Evolutionary conservation across 2,888 invertebrate genomes (phyloP).

Genomic region (Thecophora atra): DNA sequence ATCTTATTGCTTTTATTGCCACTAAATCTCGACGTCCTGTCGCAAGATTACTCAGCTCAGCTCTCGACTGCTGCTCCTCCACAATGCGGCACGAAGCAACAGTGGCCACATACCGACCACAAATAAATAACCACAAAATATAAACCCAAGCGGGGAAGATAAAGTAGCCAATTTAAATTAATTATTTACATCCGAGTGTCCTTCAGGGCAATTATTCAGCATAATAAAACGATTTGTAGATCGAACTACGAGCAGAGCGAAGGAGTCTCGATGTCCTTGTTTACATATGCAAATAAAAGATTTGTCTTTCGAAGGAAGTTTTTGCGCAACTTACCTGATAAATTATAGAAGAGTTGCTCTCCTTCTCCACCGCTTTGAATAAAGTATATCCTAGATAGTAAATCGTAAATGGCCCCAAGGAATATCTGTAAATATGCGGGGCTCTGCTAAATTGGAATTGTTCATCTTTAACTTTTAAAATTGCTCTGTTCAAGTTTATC

Average conservation of each 20-base stretch:
- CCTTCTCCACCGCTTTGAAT: no score
- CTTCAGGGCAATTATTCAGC: constrained; percentile 48
- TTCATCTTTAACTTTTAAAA: no score
- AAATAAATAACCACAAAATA: constrained; percentile 38
- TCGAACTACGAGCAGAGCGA: constrained; percentile 8
- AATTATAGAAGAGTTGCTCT: constrained; percentile 2
- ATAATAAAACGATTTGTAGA: constrained; percentile 50
- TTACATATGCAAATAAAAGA: constrained; percentile 25
- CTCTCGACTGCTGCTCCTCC: no score
- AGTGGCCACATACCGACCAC: constrained; percentile 35
- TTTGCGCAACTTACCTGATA: background rate
- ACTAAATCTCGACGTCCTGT: constrained; percentile 21
- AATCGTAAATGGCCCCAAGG: no score
- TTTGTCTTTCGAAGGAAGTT: constrained; percentile 8
- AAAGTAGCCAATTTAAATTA: constrained; percentile 49
- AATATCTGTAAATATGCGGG: no score
- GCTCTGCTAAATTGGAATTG: no score
- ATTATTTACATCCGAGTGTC: constrained; percentile 49
- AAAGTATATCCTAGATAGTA: no score
- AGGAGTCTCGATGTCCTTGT: no score
- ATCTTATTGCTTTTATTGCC: constrained; percentile 34
- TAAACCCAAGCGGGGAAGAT: constrained; percentile 30
- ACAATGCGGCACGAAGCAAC: no score
- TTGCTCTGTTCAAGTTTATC: background rate
- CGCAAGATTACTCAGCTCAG: background rate